Conservation (phyloP, 2,888 invertebrate species). For the Apodemia duryi region DNA sequence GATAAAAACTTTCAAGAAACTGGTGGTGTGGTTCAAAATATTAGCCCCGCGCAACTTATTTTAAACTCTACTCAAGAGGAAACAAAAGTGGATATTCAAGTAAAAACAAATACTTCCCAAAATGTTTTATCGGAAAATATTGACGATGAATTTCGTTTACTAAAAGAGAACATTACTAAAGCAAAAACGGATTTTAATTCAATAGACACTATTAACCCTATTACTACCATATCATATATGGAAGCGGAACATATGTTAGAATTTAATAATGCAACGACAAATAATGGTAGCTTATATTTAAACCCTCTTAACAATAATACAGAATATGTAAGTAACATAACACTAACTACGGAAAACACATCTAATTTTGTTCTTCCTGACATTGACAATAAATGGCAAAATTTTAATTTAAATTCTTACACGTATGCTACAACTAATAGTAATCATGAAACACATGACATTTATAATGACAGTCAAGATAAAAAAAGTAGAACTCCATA, state of each 20-base stretch:
- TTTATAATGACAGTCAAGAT: constrained; percentile 31
- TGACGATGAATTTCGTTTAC: not conserved
- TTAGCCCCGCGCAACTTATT: constrained; percentile 31
- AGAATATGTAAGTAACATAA: not conserved
- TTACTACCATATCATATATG: not conserved
- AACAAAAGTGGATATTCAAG: constrained; percentile 30
- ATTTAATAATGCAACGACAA: not conserved
- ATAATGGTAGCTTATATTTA: not conserved
- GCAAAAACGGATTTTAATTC: not conserved
- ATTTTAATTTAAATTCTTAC: not conserved
- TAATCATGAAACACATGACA: not conserved
- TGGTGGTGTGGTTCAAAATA: constrained; percentile 32
- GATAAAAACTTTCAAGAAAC: constrained; percentile 39
- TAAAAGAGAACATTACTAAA: not conserved
- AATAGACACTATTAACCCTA: not conserved
- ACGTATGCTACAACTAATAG: constrained; percentile 10
- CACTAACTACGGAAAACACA: not conserved
- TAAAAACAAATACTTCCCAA: constrained; percentile 3
- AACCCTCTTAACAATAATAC: not conserved
- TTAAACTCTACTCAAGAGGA: constrained; percentile 28
- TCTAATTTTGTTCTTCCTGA: constrained; percentile 2
- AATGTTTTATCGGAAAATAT: not conserved
- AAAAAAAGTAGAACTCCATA: constrained; percentile 29
- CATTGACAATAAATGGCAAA: not conserved
- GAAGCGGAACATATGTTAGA: not conserved